phyloP scores from a whole-genome alignment of 2,888 invertebrate species.

The Epicampocera succincta region DNA sequence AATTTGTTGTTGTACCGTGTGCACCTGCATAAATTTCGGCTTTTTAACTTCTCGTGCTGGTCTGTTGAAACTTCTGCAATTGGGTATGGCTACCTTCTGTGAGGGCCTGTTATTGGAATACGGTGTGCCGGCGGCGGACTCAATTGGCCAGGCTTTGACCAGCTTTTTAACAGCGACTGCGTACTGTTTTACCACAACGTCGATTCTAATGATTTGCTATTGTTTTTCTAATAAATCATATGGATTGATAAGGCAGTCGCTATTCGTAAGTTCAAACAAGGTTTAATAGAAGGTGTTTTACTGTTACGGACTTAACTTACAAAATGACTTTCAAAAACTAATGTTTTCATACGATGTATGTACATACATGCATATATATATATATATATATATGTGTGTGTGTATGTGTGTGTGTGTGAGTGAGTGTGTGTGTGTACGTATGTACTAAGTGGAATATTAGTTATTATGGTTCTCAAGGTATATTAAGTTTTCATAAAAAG shows the following conservation, averaged over 20 bases:
- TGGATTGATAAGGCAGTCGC: conserved; percentile 88
- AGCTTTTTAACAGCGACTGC: conserved; percentile 91
- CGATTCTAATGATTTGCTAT: conserved; percentile 89
- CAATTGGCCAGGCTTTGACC: conserved; percentile 90
- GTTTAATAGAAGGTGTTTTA: neutral
- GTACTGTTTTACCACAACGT: conserved; percentile 90
- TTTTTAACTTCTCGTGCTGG: conserved; percentile 89
- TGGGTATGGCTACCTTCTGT: conserved; percentile 90
- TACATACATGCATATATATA: too few species aligned
- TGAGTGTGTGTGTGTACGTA: too few species aligned
- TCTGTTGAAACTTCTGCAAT: conserved; percentile 88
- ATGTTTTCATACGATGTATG: too few species aligned
- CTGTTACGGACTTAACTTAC: neutral
- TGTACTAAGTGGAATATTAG: too few species aligned
- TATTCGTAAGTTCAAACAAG: conserved; percentile 86
- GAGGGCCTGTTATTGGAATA: conserved; percentile 91
- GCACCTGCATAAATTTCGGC: conserved; percentile 89
- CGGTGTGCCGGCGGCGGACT: conserved; percentile 87
- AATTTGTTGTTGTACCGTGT: conserved; percentile 89
- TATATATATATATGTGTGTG: too few species aligned
- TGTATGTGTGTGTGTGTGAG: too few species aligned
- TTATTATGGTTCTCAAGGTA: too few species aligned
- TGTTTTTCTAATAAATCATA: conserved; percentile 90
- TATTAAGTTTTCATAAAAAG: too few species aligned
- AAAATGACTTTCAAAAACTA: neutral